These are phyloP conservation scores for Nycticorax nycticorax DNA, from an alignment of 2,113 vertebrate genomes.

Conservation along the genomic window DNA sequence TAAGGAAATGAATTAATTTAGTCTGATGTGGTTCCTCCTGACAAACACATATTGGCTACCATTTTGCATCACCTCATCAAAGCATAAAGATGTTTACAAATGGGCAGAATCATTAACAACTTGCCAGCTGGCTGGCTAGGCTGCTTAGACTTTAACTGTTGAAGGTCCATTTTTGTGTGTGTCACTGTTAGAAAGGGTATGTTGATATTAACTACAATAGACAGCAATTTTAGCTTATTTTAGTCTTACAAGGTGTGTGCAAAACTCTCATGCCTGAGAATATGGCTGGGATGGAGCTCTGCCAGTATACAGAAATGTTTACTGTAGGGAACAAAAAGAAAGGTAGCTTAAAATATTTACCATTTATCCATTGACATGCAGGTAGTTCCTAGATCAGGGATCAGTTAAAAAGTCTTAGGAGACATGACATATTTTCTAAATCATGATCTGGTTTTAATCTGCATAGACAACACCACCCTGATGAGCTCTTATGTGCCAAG, in stretches of 20 bases:
- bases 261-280: not conserved
- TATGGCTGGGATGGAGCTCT: not conserved
- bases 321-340: not conserved
- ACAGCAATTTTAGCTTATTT: not conserved
- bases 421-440: not conserved
- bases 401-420: not conserved
- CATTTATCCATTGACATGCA: not conserved
- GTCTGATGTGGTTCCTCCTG: not conserved
- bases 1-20: not conserved
- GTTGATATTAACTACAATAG: not conserved
- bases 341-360: not conserved
- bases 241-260: not conserved
- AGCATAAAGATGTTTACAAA: conserved; percentile 25
- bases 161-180: not conserved
- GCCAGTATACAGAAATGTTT: not conserved
- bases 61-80: not conserved
- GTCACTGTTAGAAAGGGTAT: not conserved
- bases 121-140: not conserved
- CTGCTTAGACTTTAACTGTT: not conserved
- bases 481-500: not conserved
- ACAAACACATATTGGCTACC: not conserved
- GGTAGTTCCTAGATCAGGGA: not conserved
- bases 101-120: not conserved
- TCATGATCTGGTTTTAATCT: not conserved
- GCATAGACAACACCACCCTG: not conserved